Evolutionary conservation across 2,797 vertebrate genomes (phyloP), one percentile per base, ranked within the genome.

Genomic region (Galago senegalensis): DNA sequence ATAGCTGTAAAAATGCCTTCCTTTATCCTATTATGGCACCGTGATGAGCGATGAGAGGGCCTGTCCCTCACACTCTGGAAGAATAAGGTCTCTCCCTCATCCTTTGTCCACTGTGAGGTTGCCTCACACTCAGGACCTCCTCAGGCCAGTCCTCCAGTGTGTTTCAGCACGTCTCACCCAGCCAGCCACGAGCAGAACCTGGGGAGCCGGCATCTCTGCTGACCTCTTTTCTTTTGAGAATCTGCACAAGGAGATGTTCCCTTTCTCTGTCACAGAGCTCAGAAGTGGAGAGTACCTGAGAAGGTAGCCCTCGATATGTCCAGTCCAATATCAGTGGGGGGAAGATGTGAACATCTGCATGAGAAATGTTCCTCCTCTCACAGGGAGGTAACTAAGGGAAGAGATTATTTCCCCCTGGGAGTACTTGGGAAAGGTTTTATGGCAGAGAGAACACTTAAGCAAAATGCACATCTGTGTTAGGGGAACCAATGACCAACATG

Each of bases 331-430:
- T 0, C 83, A 21, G 1, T 67, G 18, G 11, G 61, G 34, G 27
- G 91, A 94, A 87, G 9, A 84, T n/a, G 13, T 49, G 31, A 53
- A 76, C 34, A 89, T 53, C 14, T 53, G 49, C 31, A 37, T 56
- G 34, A 93, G 84, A 91, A 95, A 34, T 58, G 10, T 34, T 94
- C 95, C 31, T 87, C 18, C 43, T 60, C 11, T 37, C 40, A 67
- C 14, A 58, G 29, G 7, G 4, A 63, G 18, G 67, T 65, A 86
- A 49, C 25, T 53, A 80, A 89, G n/a, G 10, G 43, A 82, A 95
- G n/a, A 37, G 4, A 75, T 86, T 87, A 73, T 81, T 92, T 80
- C 58, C 61, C 12, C 23, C 27, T 89, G 2, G 80, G 8, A 91
- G 29, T 7, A 85, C 40, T 4, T 93, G 3, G 40, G 49, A 67